Base-by-base conservation (phyloP, 1,140 invertebrate species). In the Vollenhovia emeryi region DNA sequence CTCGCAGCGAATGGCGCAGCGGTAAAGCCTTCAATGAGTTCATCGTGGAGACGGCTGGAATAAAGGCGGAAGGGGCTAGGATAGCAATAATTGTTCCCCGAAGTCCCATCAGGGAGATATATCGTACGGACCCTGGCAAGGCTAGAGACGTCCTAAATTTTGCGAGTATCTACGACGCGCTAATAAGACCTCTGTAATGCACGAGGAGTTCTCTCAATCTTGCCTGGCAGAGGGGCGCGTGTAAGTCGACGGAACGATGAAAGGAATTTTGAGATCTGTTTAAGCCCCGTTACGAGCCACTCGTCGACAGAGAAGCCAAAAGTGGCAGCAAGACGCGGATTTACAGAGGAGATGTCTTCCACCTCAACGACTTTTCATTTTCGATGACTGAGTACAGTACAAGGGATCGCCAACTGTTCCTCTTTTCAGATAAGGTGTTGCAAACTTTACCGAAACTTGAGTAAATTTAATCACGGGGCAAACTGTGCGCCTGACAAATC, bases 1-100 rank as follows among this genome's bases (percentile, higher is more conserved):
- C 11, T 43, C 40, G 62, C 50, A 71, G n/a, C n/a, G n/a, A n/a
- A n/a, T n/a, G n/a, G n/a, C n/a, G n/a, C n/a, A n/a, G 66, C 59
- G 66, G 57, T 90, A 89, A 87, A 90, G 85, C 74, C 66, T 83
- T 79, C 73, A 84, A 87, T 87, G 68, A 79, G 76, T 64, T 60
- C 40, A 71, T 66, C 40, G 50, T 45, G 68, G 43, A 74, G 71
- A 60, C 60, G 55, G 40, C 57, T 13, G 24, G 43, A 45, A 73
- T 73, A 78, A 86, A 69, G 36, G 6, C 66, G 52, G 57, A 60
- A 27, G 50, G 57, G 27, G 15, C 50, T 84, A 69, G 57, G 62
- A 18, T 64, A 57, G 75, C 80, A 91, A 91, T 92, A 92, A 92
- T 92, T 92, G 86, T 91, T 92, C 90, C 87, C 91, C 45, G 15